A percentile compares a stretch with the other conserved stretches of the same genome.
phyloP scores from a whole-genome alignment of 2,113 vertebrate species.

The Pan troglodytes region DNA sequence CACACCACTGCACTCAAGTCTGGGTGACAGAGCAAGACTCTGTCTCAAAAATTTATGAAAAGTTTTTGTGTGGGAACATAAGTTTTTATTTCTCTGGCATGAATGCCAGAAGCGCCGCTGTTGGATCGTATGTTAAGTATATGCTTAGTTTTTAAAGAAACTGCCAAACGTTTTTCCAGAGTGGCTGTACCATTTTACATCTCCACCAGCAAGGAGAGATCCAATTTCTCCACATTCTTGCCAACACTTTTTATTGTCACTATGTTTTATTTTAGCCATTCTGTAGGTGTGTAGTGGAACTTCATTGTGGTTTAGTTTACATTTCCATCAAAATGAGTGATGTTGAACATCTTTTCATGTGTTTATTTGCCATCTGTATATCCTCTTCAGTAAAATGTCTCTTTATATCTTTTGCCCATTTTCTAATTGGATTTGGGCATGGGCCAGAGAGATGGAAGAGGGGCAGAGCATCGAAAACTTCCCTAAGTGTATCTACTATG shows the following conservation, averaged over 20 bases:
- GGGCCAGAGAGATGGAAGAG: background rate
- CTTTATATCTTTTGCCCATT: background rate
- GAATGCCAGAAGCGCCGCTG: background rate
- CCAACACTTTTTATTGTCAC: background rate
- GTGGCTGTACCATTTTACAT: background rate
- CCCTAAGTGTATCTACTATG: background rate
- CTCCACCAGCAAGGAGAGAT: background rate
- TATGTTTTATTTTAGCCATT: background rate
- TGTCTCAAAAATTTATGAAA: background rate
- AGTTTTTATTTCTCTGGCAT: background rate
- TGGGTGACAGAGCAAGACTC: no score
- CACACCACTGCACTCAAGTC: no score
- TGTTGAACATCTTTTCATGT: background rate
- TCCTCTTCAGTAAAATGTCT: background rate
- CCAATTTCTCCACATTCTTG: background rate
- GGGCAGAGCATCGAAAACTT: background rate
- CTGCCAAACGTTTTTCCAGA: background rate
- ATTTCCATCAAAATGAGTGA: background rate
- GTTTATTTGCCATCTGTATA: background rate
- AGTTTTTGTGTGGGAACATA: background rate
- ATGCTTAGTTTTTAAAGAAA: slow-evolving; percentile 25
- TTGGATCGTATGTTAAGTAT: background rate
- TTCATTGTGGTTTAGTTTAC: background rate
- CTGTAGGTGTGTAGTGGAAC: background rate
- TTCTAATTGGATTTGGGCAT: background rate